These are phyloP conservation scores for Invenusta paracnida DNA, from an alignment of 2,888 invertebrate genomes.

Conservation along the genomic window DNA sequence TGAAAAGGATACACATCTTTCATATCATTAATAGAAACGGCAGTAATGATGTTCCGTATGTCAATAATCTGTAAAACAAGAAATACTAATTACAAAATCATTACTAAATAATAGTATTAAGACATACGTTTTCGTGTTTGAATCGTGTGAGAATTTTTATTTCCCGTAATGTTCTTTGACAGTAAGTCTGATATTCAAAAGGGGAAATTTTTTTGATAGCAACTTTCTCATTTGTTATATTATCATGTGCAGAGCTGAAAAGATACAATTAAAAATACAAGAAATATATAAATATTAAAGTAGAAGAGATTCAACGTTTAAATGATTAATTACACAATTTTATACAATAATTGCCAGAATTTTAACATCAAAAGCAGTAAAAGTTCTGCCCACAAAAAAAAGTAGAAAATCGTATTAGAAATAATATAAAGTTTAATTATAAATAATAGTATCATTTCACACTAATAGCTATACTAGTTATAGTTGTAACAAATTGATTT, in stretches of 20 bases:
- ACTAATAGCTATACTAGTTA: too few species aligned
- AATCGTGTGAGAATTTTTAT: slow-evolving; percentile 98
- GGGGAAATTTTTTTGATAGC: slow-evolving; percentile 99
- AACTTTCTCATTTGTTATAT: slow-evolving; percentile 78
- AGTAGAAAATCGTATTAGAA: too few species aligned
- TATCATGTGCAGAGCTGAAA: slow-evolving; percentile 60
- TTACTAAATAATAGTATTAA: not conserved
- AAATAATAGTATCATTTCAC: too few species aligned
- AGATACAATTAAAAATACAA: too few species aligned
- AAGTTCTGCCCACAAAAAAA: too few species aligned
- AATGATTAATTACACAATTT: too few species aligned
- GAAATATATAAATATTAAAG: too few species aligned
- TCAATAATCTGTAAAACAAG: slow-evolving; percentile 76
- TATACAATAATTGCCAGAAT: too few species aligned
- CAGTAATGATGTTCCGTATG: slow-evolving; percentile 94
- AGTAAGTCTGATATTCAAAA: slow-evolving; percentile 99
- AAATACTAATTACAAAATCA: not conserved
- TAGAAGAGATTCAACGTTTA: too few species aligned
- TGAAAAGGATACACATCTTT: slow-evolving; percentile 73
- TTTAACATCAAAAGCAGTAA: too few species aligned
- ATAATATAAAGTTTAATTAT: too few species aligned
- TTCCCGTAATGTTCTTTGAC: slow-evolving; percentile 95
- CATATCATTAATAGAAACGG: slow-evolving; percentile 92
- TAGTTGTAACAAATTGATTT: too few species aligned
- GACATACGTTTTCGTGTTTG: slow-evolving; percentile 90